Percentiles rank a stretch among this genome's conserved stretches.
These are phyloP conservation scores for Misgurnus mizolepis DNA, from an alignment of 2,113 vertebrate species.

Conservation along the genomic window DNA sequence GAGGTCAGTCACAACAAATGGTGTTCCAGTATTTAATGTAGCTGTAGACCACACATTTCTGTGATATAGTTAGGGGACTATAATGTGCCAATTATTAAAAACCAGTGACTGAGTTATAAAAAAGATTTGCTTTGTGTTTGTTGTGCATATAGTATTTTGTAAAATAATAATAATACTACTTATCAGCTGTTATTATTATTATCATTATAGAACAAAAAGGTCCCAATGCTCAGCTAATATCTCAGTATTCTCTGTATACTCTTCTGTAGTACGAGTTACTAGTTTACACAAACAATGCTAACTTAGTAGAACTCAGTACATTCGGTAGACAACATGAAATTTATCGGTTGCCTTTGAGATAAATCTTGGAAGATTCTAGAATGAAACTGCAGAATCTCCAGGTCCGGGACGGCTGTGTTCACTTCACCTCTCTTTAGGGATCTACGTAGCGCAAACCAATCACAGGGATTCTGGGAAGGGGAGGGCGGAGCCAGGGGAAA, in stretches of 20 bases:
- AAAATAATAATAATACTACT: conserved; percentile 74
- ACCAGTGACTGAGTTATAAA: conserved; percentile 82
- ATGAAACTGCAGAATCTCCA: conserved; percentile 39
- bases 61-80: conserved; percentile 81
- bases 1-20: conserved; percentile 62
- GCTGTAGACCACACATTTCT: conserved; percentile 77
- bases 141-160: conserved; percentile 87
- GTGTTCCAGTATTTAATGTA: conserved; percentile 83
- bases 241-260: conserved; percentile 82
- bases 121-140: conserved; percentile 84
- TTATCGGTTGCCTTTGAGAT: conserved; percentile 70
- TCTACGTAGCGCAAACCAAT: conserved; percentile 42
- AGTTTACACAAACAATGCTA: conserved; percentile 71
- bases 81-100: conserved; percentile 92
- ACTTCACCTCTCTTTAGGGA: conserved; percentile 38
- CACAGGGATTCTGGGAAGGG: conserved; percentile 41
- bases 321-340: conserved; percentile 60
- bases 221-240: conserved; percentile 64
- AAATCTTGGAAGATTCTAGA: conserved; percentile 53
- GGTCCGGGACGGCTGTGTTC: conserved; percentile 48
- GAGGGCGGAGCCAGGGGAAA: background rate
- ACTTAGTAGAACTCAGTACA: conserved; percentile 69
- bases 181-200: conserved; percentile 62
- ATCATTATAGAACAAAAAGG: conserved; percentile 61
- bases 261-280: conserved; percentile 75